Evolutionary conservation across 2,888 invertebrate species (phyloP).

Genomic region (Harpagoxenus sublaevis): DNA sequence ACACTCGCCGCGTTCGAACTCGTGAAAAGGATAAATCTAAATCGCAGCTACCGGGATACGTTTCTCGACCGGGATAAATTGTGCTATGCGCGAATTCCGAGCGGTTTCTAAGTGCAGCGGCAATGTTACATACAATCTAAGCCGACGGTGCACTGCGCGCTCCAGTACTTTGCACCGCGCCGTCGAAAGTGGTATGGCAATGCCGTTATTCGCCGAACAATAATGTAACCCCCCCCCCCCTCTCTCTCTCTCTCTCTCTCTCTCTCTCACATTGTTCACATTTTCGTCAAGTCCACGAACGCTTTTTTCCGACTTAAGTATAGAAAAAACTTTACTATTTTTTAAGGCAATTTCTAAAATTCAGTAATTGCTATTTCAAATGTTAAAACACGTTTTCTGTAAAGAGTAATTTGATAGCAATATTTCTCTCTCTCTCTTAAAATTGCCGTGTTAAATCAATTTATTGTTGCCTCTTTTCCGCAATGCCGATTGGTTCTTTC

Average conservation of each 20-base stretch:
- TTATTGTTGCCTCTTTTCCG: too few relatives aligned
- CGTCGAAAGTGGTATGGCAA: conserved; percentile 25
- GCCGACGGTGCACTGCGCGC: conserved; percentile 11
- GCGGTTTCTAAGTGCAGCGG: conserved; percentile 42
- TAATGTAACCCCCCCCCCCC: conserved; percentile 12
- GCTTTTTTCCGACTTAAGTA: background rate
- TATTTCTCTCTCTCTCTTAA: too few relatives aligned
- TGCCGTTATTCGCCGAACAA: conserved; percentile 50
- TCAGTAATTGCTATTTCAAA: background rate
- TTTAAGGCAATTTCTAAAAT: background rate
- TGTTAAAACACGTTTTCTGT: background rate
- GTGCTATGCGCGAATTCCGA: conserved; percentile 24
- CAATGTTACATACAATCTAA: background rate
- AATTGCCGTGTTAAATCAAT: too few relatives aligned
- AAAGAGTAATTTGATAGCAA: background rate
- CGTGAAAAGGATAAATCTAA: conserved; percentile 44
- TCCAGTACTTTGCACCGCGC: conserved; percentile 11
- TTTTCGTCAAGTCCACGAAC: background rate
- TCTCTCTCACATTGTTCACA: background rate
- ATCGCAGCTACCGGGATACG: conserved; percentile 28
- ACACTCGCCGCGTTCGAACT: conserved; percentile 4
- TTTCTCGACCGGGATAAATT: conserved; percentile 27
- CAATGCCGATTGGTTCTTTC: too few relatives aligned
- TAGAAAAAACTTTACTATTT: background rate
- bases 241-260: background rate